Evolutionary conservation across 2,113 vertebrate genomes (phyloP).

Genomic region (Panthera tigris): DNA sequence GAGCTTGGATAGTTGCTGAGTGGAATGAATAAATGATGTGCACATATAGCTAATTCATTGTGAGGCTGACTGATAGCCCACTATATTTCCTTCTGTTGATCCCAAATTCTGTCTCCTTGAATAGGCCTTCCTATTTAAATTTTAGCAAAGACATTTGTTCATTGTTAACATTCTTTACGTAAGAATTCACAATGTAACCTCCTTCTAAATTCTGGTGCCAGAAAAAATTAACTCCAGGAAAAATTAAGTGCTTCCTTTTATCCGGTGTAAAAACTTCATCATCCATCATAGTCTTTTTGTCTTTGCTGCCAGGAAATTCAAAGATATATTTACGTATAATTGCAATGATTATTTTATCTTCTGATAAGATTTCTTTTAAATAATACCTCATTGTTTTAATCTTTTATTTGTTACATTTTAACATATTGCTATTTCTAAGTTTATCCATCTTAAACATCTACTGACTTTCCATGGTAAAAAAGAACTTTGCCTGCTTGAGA

Average conservation of each 20-base stretch:
- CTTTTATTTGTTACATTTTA: conserved; percentile 1
- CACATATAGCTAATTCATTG: background rate
- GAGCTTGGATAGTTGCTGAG: background rate
- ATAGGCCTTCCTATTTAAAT: background rate
- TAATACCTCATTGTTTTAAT: background rate
- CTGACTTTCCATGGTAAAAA: background rate
- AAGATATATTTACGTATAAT: conserved; percentile 5
- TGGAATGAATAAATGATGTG: background rate
- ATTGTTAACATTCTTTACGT: background rate
- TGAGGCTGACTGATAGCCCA: background rate
- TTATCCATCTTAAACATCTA: conserved; percentile 29
- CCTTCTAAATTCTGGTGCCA: background rate
- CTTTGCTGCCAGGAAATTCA: background rate
- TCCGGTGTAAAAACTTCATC: background rate
- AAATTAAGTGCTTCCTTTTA: background rate
- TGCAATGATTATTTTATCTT: background rate
- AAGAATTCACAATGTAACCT: conserved; percentile 18
- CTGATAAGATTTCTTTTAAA: conserved; percentile 47
- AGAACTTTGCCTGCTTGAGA: background rate
- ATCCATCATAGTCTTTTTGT: background rate
- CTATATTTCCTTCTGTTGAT: background rate
- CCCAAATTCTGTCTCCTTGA: background rate
- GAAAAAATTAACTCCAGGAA: background rate
- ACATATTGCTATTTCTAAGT: background rate
- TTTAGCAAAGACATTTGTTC: background rate